Evolutionary conservation across 2,888 invertebrate species (phyloP).

Genomic region (Monochamus alternatus): DNA sequence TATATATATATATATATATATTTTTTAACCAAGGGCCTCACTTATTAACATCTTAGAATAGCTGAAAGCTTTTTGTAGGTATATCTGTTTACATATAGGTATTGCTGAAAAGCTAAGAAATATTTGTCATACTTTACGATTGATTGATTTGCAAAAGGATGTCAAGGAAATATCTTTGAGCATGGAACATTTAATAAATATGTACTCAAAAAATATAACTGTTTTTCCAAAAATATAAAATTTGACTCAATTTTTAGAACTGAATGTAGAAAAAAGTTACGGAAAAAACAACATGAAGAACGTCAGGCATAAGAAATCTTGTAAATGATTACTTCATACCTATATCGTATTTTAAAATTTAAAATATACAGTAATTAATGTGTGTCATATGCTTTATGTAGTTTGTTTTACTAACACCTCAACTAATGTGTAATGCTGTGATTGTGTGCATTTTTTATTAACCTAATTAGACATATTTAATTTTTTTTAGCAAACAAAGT

Average conservation of each 20-base stretch:
- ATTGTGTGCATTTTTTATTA: background rate
- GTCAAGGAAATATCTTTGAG: conserved; percentile 14
- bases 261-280: conserved; percentile 16
- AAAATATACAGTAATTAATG: background rate
- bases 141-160: conserved; percentile 19
- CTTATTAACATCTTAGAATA: conserved; percentile 12
- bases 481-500: background rate
- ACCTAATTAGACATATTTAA: background rate
- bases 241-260: background rate
- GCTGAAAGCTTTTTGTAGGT: background rate
- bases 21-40: conserved; percentile 15
- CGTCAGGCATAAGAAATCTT: background rate
- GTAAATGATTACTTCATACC: background rate
- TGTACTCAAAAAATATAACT: conserved; percentile 19
- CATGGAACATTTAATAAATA: conserved; percentile 19
- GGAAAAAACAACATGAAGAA: background rate
- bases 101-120: conserved; percentile 4
- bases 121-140: conserved; percentile 11
- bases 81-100: conserved; percentile 1
- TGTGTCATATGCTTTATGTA: background rate
- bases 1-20: no score
- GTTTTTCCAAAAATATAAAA: background rate
- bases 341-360: background rate
- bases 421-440: background rate
- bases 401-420: background rate